These are phyloP conservation scores for Dipus sagitta DNA, from an alignment of 2,797 vertebrate genomes.

Conservation along the genomic window DNA sequence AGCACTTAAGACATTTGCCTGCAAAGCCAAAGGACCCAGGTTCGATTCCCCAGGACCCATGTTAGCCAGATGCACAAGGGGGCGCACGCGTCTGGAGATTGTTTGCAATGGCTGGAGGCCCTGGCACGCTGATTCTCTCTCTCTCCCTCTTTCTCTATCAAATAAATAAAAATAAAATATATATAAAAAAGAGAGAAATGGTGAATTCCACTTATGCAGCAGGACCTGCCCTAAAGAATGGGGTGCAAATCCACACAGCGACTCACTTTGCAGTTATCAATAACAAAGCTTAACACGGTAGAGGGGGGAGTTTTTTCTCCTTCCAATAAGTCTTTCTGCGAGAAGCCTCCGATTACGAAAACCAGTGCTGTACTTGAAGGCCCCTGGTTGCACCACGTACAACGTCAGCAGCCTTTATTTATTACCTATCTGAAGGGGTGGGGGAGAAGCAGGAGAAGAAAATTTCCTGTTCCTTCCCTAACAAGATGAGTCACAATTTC, in stretches of 20 bases:
- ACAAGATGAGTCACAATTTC: slow-evolving; percentile 80
- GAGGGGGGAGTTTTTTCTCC: not conserved
- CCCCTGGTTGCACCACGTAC: slow-evolving; percentile 9
- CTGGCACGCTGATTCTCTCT: too few relatives aligned
- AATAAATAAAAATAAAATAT: too few relatives aligned
- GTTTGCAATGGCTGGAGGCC: too few relatives aligned
- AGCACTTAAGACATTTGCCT: too few relatives aligned
- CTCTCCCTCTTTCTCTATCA: too few relatives aligned
- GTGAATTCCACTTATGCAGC: not conserved
- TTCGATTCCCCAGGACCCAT: too few relatives aligned
- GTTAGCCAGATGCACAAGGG: too few relatives aligned
- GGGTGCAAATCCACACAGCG: not conserved
- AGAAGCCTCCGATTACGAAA: slow-evolving; percentile 69
- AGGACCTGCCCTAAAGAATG: not conserved
- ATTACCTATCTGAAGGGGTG: slow-evolving; percentile 71
- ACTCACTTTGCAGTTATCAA: slow-evolving; percentile 12
- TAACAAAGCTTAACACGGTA: not conserved
- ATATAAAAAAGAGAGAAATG: not conserved
- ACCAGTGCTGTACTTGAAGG: slow-evolving; percentile 48
- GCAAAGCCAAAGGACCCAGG: too few relatives aligned
- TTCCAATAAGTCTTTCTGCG: slow-evolving; percentile 53
- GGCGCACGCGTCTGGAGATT: too few relatives aligned
- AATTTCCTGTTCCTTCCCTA: slow-evolving; percentile 79
- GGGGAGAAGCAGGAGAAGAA: slow-evolving; percentile 53
- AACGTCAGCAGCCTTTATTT: slow-evolving; percentile 65